Conservation (phyloP, 2,113 vertebrate genomes). For the Tragelaphus scriptus region DNA sequence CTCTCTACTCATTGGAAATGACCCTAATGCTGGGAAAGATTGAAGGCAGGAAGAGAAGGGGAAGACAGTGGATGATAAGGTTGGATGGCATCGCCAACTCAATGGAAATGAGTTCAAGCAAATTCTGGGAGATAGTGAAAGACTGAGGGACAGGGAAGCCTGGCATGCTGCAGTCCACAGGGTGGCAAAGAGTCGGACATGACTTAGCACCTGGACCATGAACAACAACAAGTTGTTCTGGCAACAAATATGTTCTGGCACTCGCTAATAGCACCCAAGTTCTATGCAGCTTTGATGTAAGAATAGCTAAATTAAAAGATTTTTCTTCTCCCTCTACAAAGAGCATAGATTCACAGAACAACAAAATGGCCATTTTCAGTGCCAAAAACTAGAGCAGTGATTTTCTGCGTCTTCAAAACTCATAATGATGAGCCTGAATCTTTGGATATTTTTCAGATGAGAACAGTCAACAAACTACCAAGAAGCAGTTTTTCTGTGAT, state of each 20-base stretch:
- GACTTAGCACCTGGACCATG: background rate
- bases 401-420: slow-evolving; percentile 36
- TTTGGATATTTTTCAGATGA: slow-evolving; percentile 13
- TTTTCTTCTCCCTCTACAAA: background rate
- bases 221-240: background rate
- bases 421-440: background rate
- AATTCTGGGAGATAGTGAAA: background rate
- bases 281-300: background rate
- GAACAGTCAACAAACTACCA: background rate
- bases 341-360: background rate
- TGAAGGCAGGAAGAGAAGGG: background rate
- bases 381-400: slow-evolving; percentile 12
- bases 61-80: background rate
- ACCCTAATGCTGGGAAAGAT: background rate
- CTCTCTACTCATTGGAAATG: background rate
- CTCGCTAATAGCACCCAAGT: background rate
- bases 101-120: background rate
- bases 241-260: background rate
- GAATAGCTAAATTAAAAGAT: background rate
- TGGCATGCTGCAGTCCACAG: background rate
- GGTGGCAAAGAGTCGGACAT: background rate
- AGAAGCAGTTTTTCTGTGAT: slow-evolving; percentile 15
- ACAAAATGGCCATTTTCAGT: slow-evolving; percentile 2
- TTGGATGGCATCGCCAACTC: background rate
- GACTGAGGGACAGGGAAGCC: background rate